Percentiles rank a stretch among this genome's conserved stretches.
phyloP scores from a whole-genome alignment of 2,888 invertebrate genomes.

The Cephalotes varians region DNA sequence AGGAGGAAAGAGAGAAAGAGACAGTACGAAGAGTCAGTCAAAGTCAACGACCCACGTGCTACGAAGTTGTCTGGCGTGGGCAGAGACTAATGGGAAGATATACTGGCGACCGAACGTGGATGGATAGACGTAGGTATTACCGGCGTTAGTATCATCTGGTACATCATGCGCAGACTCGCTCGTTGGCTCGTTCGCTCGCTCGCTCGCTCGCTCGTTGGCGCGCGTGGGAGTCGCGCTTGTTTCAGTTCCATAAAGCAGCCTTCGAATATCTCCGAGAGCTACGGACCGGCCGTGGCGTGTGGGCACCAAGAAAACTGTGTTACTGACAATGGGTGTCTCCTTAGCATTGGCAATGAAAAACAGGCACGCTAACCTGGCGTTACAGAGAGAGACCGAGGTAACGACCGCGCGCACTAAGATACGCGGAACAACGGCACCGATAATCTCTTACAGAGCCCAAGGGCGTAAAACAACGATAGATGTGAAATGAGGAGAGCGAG shows the following conservation, averaged over 20 bases:
- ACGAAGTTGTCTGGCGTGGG: constrained; percentile 73
- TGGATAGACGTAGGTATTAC: constrained; percentile 78
- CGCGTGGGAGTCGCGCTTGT: constrained; percentile 68
- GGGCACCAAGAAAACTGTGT: constrained; percentile 69
- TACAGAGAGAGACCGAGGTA: neutral
- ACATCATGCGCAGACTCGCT: constrained; percentile 67
- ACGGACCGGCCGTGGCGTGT: constrained; percentile 60
- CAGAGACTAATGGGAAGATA: constrained; percentile 79
- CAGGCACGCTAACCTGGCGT: constrained; percentile 57
- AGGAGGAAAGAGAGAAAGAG: constrained; percentile 48
- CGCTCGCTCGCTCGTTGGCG: constrained; percentile 41
- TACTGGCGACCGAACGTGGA: constrained; percentile 74
- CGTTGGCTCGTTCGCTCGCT: constrained; percentile 30
- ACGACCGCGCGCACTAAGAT: neutral
- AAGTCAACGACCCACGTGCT: constrained; percentile 78
- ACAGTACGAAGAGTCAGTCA: constrained; percentile 73
- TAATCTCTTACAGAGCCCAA: neutral
- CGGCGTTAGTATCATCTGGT: constrained; percentile 74
- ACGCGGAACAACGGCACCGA: neutral
- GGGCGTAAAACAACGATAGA: neutral
- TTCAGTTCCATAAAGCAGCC: constrained; percentile 74
- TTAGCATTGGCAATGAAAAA: constrained; percentile 75
- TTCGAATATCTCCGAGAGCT: constrained; percentile 68
- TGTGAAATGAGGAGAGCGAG: neutral
- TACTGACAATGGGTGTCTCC: constrained; percentile 69